A percentile compares a stretch with the other conserved stretches of the same genome.
These are phyloP conservation scores for Thyatira batis DNA, from an alignment of 2,888 invertebrate genomes.

Conservation along the genomic window DNA sequence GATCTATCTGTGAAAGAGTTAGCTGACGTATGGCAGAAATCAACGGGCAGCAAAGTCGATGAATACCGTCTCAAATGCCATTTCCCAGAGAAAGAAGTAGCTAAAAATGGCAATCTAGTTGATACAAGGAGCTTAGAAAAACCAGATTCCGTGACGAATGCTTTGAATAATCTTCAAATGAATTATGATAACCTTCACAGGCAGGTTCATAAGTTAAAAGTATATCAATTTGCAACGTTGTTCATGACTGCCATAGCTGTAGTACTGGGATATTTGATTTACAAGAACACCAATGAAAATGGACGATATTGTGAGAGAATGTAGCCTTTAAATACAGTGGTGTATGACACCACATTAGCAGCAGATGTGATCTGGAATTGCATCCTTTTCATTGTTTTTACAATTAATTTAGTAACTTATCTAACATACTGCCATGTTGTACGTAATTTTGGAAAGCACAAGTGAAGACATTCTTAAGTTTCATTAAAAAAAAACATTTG, in stretches of 20 bases:
- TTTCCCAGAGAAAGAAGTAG: conserved; percentile 72
- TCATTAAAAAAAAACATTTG: too few species aligned
- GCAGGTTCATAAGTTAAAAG: conserved; percentile 57
- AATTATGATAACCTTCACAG: conserved; percentile 57
- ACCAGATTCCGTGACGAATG: conserved; percentile 88
- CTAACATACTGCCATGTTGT: conserved; percentile 45
- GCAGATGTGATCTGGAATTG: conserved; percentile 30
- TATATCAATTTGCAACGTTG: conserved; percentile 60
- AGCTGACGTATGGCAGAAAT: conserved; percentile 88
- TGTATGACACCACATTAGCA: conserved; percentile 52
- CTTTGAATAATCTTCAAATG: conserved; percentile 70
- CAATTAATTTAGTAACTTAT: conserved; percentile 46
- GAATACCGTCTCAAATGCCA: conserved; percentile 88
- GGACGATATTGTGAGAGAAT: conserved; percentile 62
- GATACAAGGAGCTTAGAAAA: conserved; percentile 81
- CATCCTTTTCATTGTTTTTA: conserved; percentile 35
- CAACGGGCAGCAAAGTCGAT: conserved; percentile 83
- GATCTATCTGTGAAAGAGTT: conserved; percentile 84
- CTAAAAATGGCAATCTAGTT: conserved; percentile 54
- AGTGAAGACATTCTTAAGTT: background rate
- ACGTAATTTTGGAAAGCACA: conserved; percentile 18
- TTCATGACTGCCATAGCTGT: conserved; percentile 54
- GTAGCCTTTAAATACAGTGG: conserved; percentile 65
- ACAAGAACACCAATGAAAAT: conserved; percentile 49
- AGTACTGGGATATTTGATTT: conserved; percentile 57